Evolutionary conservation across 2,888 invertebrate species (phyloP).

Genomic region (Selenia dentaria): DNA sequence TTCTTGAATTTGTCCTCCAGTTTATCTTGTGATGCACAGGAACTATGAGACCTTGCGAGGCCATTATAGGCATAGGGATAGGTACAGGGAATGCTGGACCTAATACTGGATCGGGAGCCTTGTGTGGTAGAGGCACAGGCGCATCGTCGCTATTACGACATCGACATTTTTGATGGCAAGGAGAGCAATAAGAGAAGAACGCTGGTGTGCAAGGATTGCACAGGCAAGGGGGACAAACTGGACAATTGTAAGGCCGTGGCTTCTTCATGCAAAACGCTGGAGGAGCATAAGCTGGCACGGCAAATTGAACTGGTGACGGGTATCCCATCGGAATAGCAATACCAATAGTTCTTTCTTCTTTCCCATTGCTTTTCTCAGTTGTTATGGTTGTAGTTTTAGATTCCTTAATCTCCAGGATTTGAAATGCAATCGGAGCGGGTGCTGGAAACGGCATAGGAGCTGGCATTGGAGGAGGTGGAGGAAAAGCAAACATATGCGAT

Average conservation of each 20-base stretch:
- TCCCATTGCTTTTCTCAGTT: constrained; percentile 7
- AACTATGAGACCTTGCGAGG: background rate
- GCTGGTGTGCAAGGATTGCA: constrained; percentile 70
- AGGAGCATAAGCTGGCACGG: constrained; percentile 46
- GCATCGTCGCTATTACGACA: constrained; percentile 48
- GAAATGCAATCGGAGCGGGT: constrained; percentile 3
- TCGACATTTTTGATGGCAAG: constrained; percentile 65
- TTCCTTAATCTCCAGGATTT: constrained; percentile 19
- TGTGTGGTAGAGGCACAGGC: constrained; percentile 44
- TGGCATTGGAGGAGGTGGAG: constrained; percentile 15
- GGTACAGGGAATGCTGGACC: constrained; percentile 16
- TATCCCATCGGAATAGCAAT: constrained; percentile 20
- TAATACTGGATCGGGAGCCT: constrained; percentile 24
- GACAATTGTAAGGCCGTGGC: constrained; percentile 44
- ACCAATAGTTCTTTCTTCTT: constrained; percentile 3
- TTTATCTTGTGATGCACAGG: constrained; percentile 5
- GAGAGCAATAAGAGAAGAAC: constrained; percentile 68
- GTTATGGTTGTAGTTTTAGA: constrained; percentile 21
- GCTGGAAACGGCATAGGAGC: background rate
- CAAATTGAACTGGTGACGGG: constrained; percentile 48
- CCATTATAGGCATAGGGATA: background rate
- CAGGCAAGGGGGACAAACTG: constrained; percentile 67
- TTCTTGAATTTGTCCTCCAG: background rate
- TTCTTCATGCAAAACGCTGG: constrained; percentile 34
- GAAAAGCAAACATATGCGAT: constrained; percentile 23